Percentiles rank a stretch among this genome's conserved stretches.
Evolutionary conservation across 2,888 invertebrate genomes (phyloP).

Genomic region (Drosophila stalkeri): DNA sequence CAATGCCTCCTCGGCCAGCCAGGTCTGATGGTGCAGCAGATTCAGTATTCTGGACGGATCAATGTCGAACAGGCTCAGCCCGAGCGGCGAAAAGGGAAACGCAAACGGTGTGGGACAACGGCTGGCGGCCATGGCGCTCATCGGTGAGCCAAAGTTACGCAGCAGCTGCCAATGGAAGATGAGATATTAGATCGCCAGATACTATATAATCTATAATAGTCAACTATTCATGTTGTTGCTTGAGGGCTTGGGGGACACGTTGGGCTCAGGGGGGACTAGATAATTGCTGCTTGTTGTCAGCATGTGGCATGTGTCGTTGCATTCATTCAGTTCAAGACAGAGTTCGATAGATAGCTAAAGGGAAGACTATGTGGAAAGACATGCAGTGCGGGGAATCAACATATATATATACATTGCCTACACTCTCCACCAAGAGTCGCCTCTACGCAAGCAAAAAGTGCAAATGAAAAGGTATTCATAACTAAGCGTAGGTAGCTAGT

Average conservation of each 20-base stretch:
- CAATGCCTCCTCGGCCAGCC: conserved; percentile 85
- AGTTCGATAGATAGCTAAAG: neutral
- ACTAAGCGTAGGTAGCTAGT: neutral
- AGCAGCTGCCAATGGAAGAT: conserved; percentile 60
- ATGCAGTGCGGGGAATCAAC: conserved; percentile 30
- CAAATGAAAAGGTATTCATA: conserved; percentile 15
- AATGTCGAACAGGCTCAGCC: conserved; percentile 85
- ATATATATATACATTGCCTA: conserved; percentile 26
- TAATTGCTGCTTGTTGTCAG: conserved; percentile 4
- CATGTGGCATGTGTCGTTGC: conserved; percentile 1
- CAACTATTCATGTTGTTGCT: conserved; percentile 2
- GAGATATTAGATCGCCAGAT: neutral
- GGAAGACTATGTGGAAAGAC: neutral
- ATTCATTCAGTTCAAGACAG: conserved; percentile 5
- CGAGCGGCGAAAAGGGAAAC: conserved; percentile 86
- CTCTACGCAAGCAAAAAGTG: conserved; percentile 26
- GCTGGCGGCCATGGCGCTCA: conserved; percentile 67
- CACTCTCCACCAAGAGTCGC: conserved; percentile 1
- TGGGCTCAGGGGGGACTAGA: conserved; percentile 16
- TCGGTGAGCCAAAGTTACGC: conserved; percentile 76
- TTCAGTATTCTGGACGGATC: conserved; percentile 87
- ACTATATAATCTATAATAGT: neutral
- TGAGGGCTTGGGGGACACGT: neutral
- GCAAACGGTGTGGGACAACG: conserved; percentile 87
- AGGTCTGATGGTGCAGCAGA: conserved; percentile 86